Base-by-base conservation (phyloP, 2,113 vertebrate genomes). In the Cavia aperea region DNA sequence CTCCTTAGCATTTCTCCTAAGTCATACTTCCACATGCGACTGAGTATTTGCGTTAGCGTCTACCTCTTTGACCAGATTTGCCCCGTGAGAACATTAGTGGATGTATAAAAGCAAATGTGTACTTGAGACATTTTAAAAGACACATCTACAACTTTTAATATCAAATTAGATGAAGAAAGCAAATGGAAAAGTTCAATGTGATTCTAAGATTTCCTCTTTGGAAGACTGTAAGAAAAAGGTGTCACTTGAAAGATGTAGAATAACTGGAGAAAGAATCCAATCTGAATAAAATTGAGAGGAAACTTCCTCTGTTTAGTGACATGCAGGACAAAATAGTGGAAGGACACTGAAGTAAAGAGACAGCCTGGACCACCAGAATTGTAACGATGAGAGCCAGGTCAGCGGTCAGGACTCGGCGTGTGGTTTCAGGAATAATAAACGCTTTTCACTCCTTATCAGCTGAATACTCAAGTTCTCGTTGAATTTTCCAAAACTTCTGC, bases 131-230 rank as follows among this genome's bases (percentile, higher is more conserved):
- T 86, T 93, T 94, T 68, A 68, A 75, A 92, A 93, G 79, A 94
- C 86, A 43, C 19, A 58, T 39, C 54, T 77, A 88, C 1, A 54
- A 43, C 54, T 86, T 89, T 91, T 86, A 79, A 94, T 54, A 84
- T 83, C 46, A 73, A 81, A 85, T 89, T 94, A 93, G 78, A 81
- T 56, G 39, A 89, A 31, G 24, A 91, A 51, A 93, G 70, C 33
- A 89, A 87, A 73, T 73, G 49, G 23, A 89, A 84, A 91, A 81
- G 4, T n/a, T 94, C 39, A 91, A 68, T 63, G 43, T 72, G 58
- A 81, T 90, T 79, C n/a, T 65, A 95, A 77, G 18, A 18, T 87
- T 94, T 94, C 29, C 65, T 49, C 56, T 92, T 92, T 83, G 83
- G 88, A 94, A 94, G 56, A 66, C 49, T 83, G 2, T 62, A 87